These are phyloP conservation scores for Salmo trutta DNA, from an alignment of 2,797 vertebrate species.

Conservation along the genomic window DNA sequence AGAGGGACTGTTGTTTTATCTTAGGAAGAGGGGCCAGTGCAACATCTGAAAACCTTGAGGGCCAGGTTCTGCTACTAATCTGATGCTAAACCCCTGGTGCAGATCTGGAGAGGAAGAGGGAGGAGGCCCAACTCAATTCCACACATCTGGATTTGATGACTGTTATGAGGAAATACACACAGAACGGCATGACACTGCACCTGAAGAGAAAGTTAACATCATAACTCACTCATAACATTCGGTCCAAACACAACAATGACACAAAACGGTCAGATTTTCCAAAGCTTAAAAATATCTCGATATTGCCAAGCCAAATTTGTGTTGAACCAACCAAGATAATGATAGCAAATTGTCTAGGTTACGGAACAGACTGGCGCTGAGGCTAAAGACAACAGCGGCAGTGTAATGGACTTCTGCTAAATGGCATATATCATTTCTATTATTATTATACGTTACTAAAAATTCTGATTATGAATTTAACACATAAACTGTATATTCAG, in stretches of 20 bases:
- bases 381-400: background rate
- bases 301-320: background rate
- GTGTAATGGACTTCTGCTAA: background rate
- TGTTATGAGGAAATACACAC: conserved; percentile 4
- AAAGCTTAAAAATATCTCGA: background rate
- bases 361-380: background rate
- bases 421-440: background rate
- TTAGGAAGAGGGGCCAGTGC: too few relatives aligned
- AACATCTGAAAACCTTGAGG: background rate
- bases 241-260: background rate
- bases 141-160: conserved; percentile 50
- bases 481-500: background rate
- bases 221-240: background rate
- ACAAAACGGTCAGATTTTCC: background rate
- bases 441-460: background rate
- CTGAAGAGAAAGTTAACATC: conserved; percentile 17
- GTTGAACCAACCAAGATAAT: background rate
- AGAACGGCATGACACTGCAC: conserved; percentile 24
- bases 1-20: too few relatives aligned
- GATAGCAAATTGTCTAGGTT: background rate
- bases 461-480: background rate
- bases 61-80: conserved; percentile 19
- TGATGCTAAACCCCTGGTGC: conserved; percentile 41
- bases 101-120: conserved; percentile 9
- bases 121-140: conserved; percentile 5